Conservation (phyloP, 2,888 invertebrate genomes). For the Rhabditoides inermis region DNA sequence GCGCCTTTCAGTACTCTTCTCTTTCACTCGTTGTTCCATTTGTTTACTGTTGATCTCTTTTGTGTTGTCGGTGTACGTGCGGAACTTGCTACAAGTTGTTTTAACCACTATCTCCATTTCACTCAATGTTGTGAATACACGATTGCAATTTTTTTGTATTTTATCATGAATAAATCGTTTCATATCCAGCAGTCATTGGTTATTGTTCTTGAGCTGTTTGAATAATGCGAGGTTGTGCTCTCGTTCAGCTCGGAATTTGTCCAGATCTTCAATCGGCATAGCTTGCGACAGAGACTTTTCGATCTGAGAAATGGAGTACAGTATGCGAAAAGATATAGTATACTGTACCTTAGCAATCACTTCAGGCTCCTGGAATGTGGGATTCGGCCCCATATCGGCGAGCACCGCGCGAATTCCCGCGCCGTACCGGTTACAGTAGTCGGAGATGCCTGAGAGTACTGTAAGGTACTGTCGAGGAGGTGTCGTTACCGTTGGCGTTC, state of each 20-base stretch:
- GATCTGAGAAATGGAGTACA: slow-evolving; percentile 3
- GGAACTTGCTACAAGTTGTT: too few relatives aligned
- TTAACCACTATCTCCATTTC: too few relatives aligned
- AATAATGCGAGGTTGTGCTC: slow-evolving; percentile 16
- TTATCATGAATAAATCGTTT: neutral
- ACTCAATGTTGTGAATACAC: too few relatives aligned
- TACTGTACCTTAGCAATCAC: slow-evolving; percentile 20
- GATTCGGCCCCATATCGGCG: slow-evolving; percentile 21
- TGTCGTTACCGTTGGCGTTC: slow-evolving; percentile 76
- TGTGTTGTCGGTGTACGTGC: too few relatives aligned
- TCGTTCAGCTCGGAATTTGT: slow-evolving; percentile 13
- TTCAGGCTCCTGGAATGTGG: slow-evolving; percentile 22
- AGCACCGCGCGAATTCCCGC: slow-evolving; percentile 17
- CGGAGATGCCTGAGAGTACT: slow-evolving; percentile 15
- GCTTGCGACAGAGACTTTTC: slow-evolving; percentile 10
- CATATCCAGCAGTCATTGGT: neutral
- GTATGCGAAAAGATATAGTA: neutral
- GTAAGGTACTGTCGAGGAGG: too few relatives aligned
- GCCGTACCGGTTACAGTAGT: slow-evolving; percentile 25
- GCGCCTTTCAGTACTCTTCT: too few relatives aligned
- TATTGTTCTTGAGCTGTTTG: slow-evolving; percentile 17
- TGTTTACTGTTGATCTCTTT: too few relatives aligned
- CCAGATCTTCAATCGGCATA: slow-evolving; percentile 14
- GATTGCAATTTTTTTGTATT: too few relatives aligned
- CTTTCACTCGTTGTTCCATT: too few relatives aligned